Evolutionary conservation across 2,113 vertebrate genomes (phyloP).

Genomic region (Orthonyx spaldingii): DNA sequence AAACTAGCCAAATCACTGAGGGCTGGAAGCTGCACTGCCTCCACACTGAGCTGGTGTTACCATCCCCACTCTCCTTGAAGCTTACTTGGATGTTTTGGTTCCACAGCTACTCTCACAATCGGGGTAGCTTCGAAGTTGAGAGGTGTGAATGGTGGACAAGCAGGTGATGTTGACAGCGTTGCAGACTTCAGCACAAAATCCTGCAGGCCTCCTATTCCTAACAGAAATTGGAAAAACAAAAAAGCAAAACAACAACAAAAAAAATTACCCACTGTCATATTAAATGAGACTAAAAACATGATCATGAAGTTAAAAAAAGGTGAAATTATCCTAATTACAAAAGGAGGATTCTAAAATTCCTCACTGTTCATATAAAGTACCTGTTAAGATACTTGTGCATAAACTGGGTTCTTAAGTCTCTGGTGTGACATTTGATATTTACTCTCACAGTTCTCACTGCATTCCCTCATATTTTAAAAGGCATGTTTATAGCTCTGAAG

Average conservation of each 20-base stretch:
- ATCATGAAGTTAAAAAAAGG: background rate
- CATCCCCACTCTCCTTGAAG: background rate
- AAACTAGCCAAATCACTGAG: background rate
- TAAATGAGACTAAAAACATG: background rate
- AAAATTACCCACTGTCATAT: background rate
- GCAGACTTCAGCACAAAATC: conserved; percentile 92
- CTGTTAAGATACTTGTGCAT: background rate
- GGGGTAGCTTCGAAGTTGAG: conserved; percentile 92
- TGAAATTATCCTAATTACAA: background rate
- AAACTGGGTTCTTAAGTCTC: background rate
- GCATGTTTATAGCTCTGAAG: background rate
- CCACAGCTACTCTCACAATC: conserved; percentile 91
- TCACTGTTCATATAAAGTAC: background rate
- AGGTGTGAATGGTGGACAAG: conserved; percentile 89
- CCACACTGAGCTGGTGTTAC: background rate
- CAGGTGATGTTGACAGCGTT: conserved; percentile 82
- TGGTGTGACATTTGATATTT: background rate
- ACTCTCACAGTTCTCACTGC: background rate
- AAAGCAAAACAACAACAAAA: background rate
- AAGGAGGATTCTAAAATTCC: background rate
- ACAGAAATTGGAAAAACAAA: background rate
- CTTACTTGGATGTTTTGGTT: conserved; percentile 94
- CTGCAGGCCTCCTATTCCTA: conserved; percentile 91
- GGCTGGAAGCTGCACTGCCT: background rate
- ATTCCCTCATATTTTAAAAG: background rate